phyloP scores from a whole-genome alignment of 2,888 invertebrate species.

The Ormyrus labotus region DNA sequence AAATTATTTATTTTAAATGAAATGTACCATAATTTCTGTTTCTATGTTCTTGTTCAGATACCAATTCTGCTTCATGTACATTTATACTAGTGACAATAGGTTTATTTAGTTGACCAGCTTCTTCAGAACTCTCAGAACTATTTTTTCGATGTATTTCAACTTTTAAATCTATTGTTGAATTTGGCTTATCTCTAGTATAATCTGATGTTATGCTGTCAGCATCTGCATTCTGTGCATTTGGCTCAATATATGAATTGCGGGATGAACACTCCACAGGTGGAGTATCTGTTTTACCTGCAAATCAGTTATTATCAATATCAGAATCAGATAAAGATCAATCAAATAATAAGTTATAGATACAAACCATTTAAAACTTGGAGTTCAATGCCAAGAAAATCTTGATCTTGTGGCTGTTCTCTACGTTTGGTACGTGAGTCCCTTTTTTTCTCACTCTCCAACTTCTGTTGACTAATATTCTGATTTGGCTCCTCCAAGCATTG shows the following conservation, averaged over 20 bases:
- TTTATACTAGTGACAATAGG: constrained; percentile 66
- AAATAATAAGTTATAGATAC: constrained; percentile 2
- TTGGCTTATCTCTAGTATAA: constrained; percentile 73
- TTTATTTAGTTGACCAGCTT: constrained; percentile 76
- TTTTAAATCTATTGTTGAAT: constrained; percentile 84
- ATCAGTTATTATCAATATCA: neutral
- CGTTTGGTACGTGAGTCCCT: constrained; percentile 68
- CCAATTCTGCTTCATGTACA: constrained; percentile 67
- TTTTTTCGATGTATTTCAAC: constrained; percentile 95
- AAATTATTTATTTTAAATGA: neutral
- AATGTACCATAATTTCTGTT: constrained; percentile 66
- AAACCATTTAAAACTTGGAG: constrained; percentile 72
- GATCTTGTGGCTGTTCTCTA: constrained; percentile 74
- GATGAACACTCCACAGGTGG: constrained; percentile 78
- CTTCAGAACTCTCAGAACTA: constrained; percentile 91
- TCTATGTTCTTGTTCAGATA: constrained; percentile 62
- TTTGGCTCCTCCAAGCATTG: constrained; percentile 85
- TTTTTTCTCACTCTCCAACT: constrained; percentile 76
- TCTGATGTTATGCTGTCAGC: constrained; percentile 75
- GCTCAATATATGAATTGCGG: constrained; percentile 76
- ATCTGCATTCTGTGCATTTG: constrained; percentile 73
- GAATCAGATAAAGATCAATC: constrained; percentile 6
- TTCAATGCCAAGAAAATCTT: constrained; percentile 71
- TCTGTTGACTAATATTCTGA: constrained; percentile 78
- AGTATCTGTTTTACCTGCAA: constrained; percentile 72